Percentiles rank a stretch among this genome's conserved stretches.
These are phyloP conservation scores for Lacanobia wlatinum DNA, from an alignment of 2,888 invertebrate species.

Conservation along the genomic window DNA sequence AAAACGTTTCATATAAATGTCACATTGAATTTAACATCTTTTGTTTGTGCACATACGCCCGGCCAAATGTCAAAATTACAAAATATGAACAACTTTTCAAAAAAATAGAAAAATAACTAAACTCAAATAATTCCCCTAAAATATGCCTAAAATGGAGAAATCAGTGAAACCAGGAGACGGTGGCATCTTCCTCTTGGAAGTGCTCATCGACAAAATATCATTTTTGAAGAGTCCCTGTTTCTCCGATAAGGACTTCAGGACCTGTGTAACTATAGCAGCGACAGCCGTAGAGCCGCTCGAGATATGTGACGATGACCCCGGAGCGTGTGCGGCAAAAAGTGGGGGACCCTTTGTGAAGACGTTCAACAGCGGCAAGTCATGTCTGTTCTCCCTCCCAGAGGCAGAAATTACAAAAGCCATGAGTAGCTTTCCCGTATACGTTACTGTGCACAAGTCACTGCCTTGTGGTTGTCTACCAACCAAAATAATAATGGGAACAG, in stretches of 20 bases:
- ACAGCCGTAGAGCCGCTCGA: constrained; percentile 90
- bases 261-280: constrained; percentile 92
- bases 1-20: constrained; percentile 33
- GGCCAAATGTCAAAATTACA: constrained; percentile 70
- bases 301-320: constrained; percentile 91
- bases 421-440: constrained; percentile 89
- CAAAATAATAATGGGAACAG: constrained; percentile 91
- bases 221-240: constrained; percentile 85
- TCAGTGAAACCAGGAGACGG: constrained; percentile 76
- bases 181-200: constrained; percentile 92
- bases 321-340: constrained; percentile 79
- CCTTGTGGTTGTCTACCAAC: constrained; percentile 92
- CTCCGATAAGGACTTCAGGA: constrained; percentile 88
- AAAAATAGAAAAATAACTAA: constrained; percentile 63
- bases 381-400: constrained; percentile 92
- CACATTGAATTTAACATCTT: constrained; percentile 57
- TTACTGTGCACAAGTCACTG: constrained; percentile 91
- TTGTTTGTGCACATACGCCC: constrained; percentile 68
- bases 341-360: constrained; percentile 84
- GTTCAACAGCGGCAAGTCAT: constrained; percentile 92
- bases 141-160: constrained; percentile 36
- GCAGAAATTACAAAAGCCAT: constrained; percentile 88
- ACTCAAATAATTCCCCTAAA: constrained; percentile 86
- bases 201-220: constrained; percentile 90
- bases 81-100: constrained; percentile 63